Evolutionary conservation across 2,888 invertebrate species (phyloP).

Genomic region (Cantharis rufa): DNA sequence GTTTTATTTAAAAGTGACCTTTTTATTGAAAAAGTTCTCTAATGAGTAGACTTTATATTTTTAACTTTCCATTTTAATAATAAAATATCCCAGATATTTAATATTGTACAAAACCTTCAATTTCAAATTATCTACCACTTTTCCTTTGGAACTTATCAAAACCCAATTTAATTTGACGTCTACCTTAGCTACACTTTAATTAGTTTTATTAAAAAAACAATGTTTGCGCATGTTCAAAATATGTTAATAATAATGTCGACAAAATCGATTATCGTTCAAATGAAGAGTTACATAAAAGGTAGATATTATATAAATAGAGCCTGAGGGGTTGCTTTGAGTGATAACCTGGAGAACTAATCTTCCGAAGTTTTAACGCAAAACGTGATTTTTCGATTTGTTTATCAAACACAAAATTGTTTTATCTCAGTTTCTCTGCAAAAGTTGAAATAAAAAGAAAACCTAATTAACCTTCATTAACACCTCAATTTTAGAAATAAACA

Average conservation of each 20-base stretch:
- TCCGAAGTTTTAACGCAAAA: not conserved
- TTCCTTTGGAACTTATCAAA: not conserved
- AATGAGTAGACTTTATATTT: not conserved
- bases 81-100: not conserved
- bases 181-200: not conserved
- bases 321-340: not conserved
- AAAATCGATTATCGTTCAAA: slow-evolving; percentile 24
- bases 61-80: not conserved
- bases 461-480: not conserved
- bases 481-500: not conserved
- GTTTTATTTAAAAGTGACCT: not conserved
- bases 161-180: not conserved
- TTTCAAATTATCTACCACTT: not conserved
- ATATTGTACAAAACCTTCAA: not conserved
- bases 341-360: not conserved
- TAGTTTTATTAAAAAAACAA: not conserved
- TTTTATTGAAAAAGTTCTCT: not conserved
- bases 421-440: not conserved
- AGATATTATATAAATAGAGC: not conserved
- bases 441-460: not conserved
- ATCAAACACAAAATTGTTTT: not conserved
- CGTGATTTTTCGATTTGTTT: not conserved
- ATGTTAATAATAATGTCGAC: slow-evolving; percentile 22
- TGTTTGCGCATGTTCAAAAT: slow-evolving; percentile 26
- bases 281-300: not conserved